Base-by-base conservation (phyloP, 2,888 invertebrate species). In the Timema cristinae region DNA sequence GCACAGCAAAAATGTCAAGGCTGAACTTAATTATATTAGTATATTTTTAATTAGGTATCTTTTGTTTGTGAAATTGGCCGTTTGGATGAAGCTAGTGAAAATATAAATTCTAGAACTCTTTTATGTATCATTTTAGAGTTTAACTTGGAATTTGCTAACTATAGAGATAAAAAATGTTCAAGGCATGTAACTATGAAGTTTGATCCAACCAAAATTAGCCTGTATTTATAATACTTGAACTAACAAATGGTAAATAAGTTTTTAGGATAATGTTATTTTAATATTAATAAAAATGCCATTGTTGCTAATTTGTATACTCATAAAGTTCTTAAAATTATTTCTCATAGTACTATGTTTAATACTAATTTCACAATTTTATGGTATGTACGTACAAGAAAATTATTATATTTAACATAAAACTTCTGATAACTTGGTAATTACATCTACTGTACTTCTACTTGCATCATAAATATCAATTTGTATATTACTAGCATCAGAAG, bases 351-450 rank as follows among this genome's bases (percentile, higher is more conserved):
- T 32, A 32, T 32, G 32, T 32, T 32, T 32, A 32, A 32, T 32
- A 32, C 4, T 32, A 32, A 32, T 32, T 4, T 32, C 32, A 32
- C 32, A 32, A 32, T 32, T 32, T 32, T 32, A 32, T 32, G 32
- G 32, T 32, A 56, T 56, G 56, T 56, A 11, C 13, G n/a, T 56
- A 56, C 13, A 32, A 4, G 32, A 32, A 32, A 32, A 32, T 32
- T 32, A 32, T 32, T 32, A 32, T 32, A 32, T 32, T 32, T 32
- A 56, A 56, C 56, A 56, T 56, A 56, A 6, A 7, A 8, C n/a
- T 56, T 56, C n/a, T 56, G 56, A 56, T 56, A 56, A 56, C 32
- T 56, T 56, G 56, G n/a, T 11, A 16, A n/a, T 15, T 56, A 15
- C 16, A 56, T n/a, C 56, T 56, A 56, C 10, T 52, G 10, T 13